phyloP scores from a whole-genome alignment of 1,140 invertebrate genomes.

The Sesamia nonagrioides region DNA sequence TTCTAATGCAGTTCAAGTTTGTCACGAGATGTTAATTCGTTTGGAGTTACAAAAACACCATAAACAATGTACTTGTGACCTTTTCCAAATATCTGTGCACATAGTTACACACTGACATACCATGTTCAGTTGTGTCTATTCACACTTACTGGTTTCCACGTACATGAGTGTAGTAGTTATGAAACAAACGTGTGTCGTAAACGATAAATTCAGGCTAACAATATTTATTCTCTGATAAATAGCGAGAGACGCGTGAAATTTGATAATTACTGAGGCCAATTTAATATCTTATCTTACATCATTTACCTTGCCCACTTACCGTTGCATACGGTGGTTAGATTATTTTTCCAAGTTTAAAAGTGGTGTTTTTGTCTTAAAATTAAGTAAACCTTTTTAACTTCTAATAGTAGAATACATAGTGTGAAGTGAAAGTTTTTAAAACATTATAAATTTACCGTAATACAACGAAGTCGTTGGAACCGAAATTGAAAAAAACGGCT shows the following conservation, averaged over 20 bases:
- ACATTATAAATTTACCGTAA: constrained; percentile 36
- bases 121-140: constrained; percentile 60
- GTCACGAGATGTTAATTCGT: constrained; percentile 74
- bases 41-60: constrained; percentile 68
- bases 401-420: neutral
- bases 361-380: neutral
- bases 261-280: constrained; percentile 81
- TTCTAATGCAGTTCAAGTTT: constrained; percentile 67
- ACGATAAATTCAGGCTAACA: constrained; percentile 73
- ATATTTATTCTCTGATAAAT: constrained; percentile 82
- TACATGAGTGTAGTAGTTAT: constrained; percentile 58
- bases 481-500: constrained; percentile 21
- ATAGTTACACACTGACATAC: constrained; percentile 2
- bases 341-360: constrained; percentile 33
- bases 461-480: neutral
- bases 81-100: constrained; percentile 59
- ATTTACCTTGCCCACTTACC: constrained; percentile 75
- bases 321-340: neutral
- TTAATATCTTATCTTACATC: constrained; percentile 79
- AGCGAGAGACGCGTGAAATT: constrained; percentile 78
- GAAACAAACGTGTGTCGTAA: constrained; percentile 68
- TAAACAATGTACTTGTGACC: constrained; percentile 63
- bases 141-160: constrained; percentile 57
- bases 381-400: neutral
- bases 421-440: constrained; percentile 44